Evolutionary conservation across 2,888 invertebrate genomes (phyloP).

Genomic region (Spialia ferax): DNA sequence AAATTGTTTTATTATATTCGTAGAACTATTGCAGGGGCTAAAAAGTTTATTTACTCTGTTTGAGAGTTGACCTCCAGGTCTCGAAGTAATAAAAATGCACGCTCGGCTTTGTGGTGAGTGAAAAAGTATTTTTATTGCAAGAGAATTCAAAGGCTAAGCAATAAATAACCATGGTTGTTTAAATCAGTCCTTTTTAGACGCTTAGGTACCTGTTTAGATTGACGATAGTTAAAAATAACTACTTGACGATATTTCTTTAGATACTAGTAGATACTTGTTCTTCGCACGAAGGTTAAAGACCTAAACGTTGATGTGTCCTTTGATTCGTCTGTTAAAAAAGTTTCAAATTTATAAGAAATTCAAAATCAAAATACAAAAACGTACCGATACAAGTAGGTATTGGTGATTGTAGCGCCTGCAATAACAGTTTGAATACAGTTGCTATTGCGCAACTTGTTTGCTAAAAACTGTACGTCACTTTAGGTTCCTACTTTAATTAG

Average conservation of each 20-base stretch:
- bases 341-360: too few relatives aligned
- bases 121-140: constrained; percentile 34
- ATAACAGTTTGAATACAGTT: too few relatives aligned
- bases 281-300: not conserved
- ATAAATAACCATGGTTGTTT: constrained; percentile 29
- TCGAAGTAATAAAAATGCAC: constrained; percentile 19
- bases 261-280: not conserved
- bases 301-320: not conserved
- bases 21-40: too few relatives aligned
- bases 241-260: not conserved
- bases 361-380: too few relatives aligned
- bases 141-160: constrained; percentile 18
- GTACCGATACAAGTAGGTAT: too few relatives aligned
- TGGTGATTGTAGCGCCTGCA: too few relatives aligned
- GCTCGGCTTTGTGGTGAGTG: constrained; percentile 4
- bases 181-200: constrained; percentile 20
- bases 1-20: too few relatives aligned
- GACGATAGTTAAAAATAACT: not conserved
- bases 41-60: not conserved
- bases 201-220: constrained; percentile 12
- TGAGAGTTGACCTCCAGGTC: constrained; percentile 6
- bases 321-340: too few relatives aligned
- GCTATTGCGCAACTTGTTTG: too few relatives aligned
- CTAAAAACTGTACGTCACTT: too few relatives aligned
- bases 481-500: too few relatives aligned